phyloP scores from a whole-genome alignment of 2,797 vertebrate species.

The Eutrigla gurnardus region DNA sequence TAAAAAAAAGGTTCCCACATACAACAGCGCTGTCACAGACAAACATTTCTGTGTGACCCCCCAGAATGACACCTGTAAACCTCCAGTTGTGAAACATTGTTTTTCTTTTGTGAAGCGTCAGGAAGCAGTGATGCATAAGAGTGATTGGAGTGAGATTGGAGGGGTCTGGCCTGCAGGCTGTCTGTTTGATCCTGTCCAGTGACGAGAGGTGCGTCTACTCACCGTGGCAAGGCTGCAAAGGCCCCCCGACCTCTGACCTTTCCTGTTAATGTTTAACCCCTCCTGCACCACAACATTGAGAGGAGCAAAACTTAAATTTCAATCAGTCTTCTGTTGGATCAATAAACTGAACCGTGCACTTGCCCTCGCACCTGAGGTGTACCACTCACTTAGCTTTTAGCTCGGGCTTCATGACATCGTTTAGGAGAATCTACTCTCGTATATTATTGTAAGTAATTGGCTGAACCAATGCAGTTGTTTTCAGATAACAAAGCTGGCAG shows the following conservation, averaged over 20 bases:
- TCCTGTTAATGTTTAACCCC: conserved; percentile 67
- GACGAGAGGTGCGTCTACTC: conserved; percentile 33
- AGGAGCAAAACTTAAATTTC: not conserved
- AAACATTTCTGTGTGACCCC: not conserved
- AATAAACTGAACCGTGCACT: not conserved
- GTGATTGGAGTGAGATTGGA: not conserved
- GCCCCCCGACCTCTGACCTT: conserved; percentile 58
- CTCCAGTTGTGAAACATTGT: conserved; percentile 7
- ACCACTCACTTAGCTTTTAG: not conserved
- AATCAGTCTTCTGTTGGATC: not conserved
- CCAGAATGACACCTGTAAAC: not conserved
- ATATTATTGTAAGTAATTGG: conserved; percentile 20
- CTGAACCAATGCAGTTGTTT: conserved; percentile 28
- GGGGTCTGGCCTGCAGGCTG: conserved; percentile 7
- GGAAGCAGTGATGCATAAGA: conserved; percentile 26
- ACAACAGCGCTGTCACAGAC: not conserved
- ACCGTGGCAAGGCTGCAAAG: conserved; percentile 46
- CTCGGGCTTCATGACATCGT: not conserved
- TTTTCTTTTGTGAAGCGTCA: conserved; percentile 8
- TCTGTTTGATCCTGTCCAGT: conserved; percentile 61
- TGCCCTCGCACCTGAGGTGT: not conserved
- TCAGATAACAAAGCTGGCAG: conserved; percentile 54
- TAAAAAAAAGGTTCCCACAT: not conserved
- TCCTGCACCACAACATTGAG: conserved; percentile 9
- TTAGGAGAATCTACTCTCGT: conserved; percentile 11